These are phyloP conservation scores for Mustela nigripes DNA, from an alignment of 2,113 vertebrate species.

Conservation along the genomic window DNA sequence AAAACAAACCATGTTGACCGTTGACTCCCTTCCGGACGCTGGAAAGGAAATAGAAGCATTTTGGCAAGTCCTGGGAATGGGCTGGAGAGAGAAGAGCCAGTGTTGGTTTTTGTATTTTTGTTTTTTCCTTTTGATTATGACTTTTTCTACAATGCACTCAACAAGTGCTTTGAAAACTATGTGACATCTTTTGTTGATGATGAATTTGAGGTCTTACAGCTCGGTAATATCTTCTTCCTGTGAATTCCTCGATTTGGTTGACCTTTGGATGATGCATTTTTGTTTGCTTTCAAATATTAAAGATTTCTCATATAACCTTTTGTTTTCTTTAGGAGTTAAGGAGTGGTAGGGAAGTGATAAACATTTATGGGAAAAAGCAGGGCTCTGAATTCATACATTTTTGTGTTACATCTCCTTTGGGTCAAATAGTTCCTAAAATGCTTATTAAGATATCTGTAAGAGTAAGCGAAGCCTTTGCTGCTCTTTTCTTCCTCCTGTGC, in stretches of 20 bases:
- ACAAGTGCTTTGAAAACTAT: slow-evolving; percentile 32
- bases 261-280: slow-evolving; percentile 68
- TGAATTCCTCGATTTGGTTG: slow-evolving; percentile 50
- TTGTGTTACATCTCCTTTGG: slow-evolving; percentile 35
- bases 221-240: slow-evolving; percentile 62
- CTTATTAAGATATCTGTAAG: not conserved
- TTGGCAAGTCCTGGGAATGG: not conserved
- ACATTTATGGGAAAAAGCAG: slow-evolving; percentile 14
- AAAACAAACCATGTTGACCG: slow-evolving; percentile 39
- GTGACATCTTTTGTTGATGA: not conserved
- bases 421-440: not conserved
- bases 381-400: not conserved
- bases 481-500: not conserved
- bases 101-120: not conserved
- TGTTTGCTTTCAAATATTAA: slow-evolving; percentile 73
- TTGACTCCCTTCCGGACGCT: slow-evolving; percentile 51
- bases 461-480: not conserved
- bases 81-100: slow-evolving; percentile 33
- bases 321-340: slow-evolving; percentile 69
- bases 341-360: not conserved
- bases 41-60: slow-evolving; percentile 64
- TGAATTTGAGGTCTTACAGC: slow-evolving; percentile 43
- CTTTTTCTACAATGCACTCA: not conserved
- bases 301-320: slow-evolving; percentile 56
- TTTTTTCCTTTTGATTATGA: slow-evolving; percentile 36